phyloP scores from a whole-genome alignment of 1,140 invertebrate species.

The Hyphantria cunea region DNA sequence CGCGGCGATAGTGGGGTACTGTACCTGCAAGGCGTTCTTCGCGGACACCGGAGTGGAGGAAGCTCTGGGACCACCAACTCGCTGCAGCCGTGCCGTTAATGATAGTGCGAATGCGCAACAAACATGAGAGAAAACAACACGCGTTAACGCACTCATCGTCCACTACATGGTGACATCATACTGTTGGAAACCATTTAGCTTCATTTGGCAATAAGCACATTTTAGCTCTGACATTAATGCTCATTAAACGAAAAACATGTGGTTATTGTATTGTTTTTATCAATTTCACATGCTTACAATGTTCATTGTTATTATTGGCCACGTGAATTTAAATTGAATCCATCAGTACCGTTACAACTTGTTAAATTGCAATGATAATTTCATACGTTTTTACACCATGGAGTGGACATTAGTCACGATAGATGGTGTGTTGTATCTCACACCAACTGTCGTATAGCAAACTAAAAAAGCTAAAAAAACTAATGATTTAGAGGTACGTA shows the following conservation, averaged over 20 bases:
- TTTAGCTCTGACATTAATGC: neutral
- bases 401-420: conserved; percentile 24
- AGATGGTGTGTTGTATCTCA: conserved; percentile 19
- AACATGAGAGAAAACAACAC: conserved; percentile 75
- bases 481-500: conserved; percentile 27
- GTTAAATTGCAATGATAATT: neutral
- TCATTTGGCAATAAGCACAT: conserved; percentile 1
- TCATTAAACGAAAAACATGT: neutral
- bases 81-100: conserved; percentile 75
- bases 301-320: conserved; percentile 6
- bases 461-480: conserved; percentile 25
- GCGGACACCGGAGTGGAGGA: conserved; percentile 79
- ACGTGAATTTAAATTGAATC: conserved; percentile 6
- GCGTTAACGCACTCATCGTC: conserved; percentile 67
- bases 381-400: conserved; percentile 21
- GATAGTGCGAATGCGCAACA: conserved; percentile 71
- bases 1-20: conserved; percentile 72
- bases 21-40: conserved; percentile 82
- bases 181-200: neutral
- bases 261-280: no score
- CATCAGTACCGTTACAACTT: conserved; percentile 7
- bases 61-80: conserved; percentile 73
- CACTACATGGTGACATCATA: conserved; percentile 29
- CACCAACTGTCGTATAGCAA: conserved; percentile 25
- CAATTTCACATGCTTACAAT: no score